A percentile compares a stretch with the other conserved stretches of the same genome.
phyloP scores from a whole-genome alignment of 1,140 invertebrate species.

The Mercenaria mercenaria region DNA sequence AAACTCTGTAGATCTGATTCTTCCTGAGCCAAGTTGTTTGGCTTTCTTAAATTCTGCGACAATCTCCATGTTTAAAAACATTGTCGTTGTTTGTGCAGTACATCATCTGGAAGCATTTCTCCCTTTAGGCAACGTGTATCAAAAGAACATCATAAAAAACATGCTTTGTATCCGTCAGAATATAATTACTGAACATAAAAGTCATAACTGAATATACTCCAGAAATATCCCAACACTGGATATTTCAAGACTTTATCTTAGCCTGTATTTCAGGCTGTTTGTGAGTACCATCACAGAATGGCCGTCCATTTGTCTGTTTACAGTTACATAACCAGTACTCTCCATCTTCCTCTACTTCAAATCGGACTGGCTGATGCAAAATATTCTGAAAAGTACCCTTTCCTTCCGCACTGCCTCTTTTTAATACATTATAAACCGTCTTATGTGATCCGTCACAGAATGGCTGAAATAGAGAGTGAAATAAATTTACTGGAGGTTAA shows the following conservation, averaged over 20 bases:
- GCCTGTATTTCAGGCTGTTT: constrained; percentile 84
- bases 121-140: too few species aligned
- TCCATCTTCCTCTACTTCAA: constrained; percentile 94
- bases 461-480: constrained; percentile 90
- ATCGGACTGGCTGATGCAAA: constrained; percentile 90
- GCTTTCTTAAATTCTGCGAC: too few species aligned
- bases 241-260: background rate
- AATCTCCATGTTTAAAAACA: too few species aligned
- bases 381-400: background rate
- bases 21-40: too few species aligned
- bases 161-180: too few species aligned
- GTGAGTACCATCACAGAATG: constrained; percentile 99
- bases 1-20: too few species aligned
- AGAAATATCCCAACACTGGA: background rate
- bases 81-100: too few species aligned
- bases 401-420: constrained; percentile 77
- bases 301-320: constrained; percentile 97
- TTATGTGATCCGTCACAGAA: constrained; percentile 98
- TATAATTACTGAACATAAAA: too few species aligned
- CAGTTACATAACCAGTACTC: constrained; percentile 99
- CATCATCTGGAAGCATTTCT: too few species aligned
- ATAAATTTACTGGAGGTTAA: too few species aligned
- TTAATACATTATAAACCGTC: constrained; percentile 84
- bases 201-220: too few species aligned
- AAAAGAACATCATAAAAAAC: too few species aligned